Base-by-base conservation (phyloP, 2,888 invertebrate genomes). In the Scaptodrosophila latifasciaeformis region DNA sequence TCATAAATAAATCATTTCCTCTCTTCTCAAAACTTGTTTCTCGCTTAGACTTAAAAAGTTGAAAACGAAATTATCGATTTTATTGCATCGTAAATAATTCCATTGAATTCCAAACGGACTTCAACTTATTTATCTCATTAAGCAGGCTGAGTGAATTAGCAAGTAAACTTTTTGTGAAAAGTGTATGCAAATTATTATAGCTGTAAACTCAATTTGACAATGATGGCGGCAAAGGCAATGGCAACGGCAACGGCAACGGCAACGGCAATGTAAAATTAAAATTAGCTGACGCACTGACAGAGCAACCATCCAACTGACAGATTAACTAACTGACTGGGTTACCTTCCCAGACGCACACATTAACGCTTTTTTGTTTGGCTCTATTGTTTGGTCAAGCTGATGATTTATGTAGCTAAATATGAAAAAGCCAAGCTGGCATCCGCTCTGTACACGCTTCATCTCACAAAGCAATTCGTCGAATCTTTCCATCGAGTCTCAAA, bases 181-280 rank as follows among this genome's bases (percentile, higher is more conserved):
- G 24, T 24, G 24, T 24, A 24, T 24, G 3, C 3, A 24, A 24
- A 24, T 24, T 24, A 24, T 3, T 24, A 7, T 24, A 24, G 24
- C 24, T 24, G 24, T 24, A 24, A 24, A 24, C 7, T 24, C 24
- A 24, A 3, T 5, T 5, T 24, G 24, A 24, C 24, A 7, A 3
- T 7, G 7, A 24, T 24, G 24, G 24, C 24, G 24, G 24, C n/a
- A n/a, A n/a, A n/a, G n/a, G n/a, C 19, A 49, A 5, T 43, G 46
- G 1, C 54, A 50, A 21, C 2, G 13, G 13, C 46, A 46, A n/a
- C n/a, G n/a, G n/a, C n/a, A n/a, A n/a, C n/a, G n/a, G n/a, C 34
- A 34, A 15, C 34, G 34, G 12, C 34, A 37, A 37, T 3, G n/a
- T 15, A 40, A n/a, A n/a, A 12, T n/a, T 3, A 43, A 12, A 12